Percentiles rank a stretch among this genome's conserved stretches.
phyloP scores from a whole-genome alignment of 2,113 vertebrate species.

The Eira barbara region DNA sequence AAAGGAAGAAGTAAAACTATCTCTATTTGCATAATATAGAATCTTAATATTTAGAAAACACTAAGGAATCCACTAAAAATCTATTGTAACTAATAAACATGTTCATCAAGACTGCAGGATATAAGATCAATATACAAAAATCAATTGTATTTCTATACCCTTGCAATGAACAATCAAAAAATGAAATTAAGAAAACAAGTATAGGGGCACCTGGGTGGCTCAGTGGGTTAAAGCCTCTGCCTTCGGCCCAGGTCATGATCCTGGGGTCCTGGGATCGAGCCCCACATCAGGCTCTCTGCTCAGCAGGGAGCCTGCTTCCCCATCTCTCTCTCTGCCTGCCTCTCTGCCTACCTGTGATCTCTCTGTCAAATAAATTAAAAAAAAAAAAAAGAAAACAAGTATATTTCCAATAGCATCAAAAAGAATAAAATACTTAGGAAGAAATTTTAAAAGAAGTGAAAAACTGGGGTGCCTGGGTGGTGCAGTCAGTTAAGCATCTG shows the following conservation, averaged over 20 bases:
- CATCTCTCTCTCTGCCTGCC: no score
- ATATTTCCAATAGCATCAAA: not conserved
- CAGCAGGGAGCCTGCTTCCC: no score
- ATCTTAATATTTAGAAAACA: not conserved
- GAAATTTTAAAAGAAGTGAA: not conserved
- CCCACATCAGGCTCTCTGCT: no score
- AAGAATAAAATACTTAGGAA: conserved; percentile 9
- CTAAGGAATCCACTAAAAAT: not conserved
- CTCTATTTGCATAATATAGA: not conserved
- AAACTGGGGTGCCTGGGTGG: not conserved
- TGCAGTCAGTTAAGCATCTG: not conserved
- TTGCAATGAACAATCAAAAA: conserved; percentile 4
- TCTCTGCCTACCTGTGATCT: no score
- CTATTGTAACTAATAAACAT: not conserved
- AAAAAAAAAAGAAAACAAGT: not conserved
- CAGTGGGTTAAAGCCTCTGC: no score
- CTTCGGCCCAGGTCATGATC: no score
- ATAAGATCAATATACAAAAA: conserved; percentile 8
- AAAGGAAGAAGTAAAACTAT: not conserved
- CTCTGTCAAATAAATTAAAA: no score
- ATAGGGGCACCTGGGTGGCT: no score
- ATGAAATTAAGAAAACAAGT: not conserved
- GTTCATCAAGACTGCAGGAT: not conserved
- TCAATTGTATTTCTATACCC: not conserved
- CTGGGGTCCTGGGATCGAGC: no score